Percentiles rank a stretch among this genome's conserved stretches.
Evolutionary conservation across 2,113 vertebrate species (phyloP).

Genomic region (Platichthys flesus): DNA sequence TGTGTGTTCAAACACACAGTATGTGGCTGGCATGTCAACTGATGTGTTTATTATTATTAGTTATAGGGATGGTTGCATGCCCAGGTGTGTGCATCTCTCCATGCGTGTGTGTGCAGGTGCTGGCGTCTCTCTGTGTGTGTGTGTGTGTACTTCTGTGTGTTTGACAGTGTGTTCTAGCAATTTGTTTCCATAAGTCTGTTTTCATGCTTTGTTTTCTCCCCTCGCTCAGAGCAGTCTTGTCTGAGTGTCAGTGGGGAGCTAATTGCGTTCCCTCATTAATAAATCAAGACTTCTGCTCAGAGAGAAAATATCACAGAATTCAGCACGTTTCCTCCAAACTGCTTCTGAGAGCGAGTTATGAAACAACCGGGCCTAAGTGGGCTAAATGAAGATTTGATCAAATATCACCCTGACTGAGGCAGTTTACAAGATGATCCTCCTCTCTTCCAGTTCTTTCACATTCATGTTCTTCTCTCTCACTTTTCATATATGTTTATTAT

Average conservation of each 20-base stretch:
- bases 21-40: conserved; percentile 26
- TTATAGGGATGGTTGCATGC: neutral
- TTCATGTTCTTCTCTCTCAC: neutral
- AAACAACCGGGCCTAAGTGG: conserved; percentile 1
- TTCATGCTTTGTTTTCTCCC: conserved; percentile 64
- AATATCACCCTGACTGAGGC: neutral
- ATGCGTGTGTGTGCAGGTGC: too few relatives aligned
- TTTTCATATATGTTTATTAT: too few relatives aligned
- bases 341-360: conserved; percentile 21
- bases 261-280: conserved; percentile 73
- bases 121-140: too few relatives aligned
- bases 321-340: conserved; percentile 47
- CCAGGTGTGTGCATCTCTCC: neutral
- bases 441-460: neutral
- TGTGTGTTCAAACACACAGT: conserved; percentile 18
- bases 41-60: conserved; percentile 3
- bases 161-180: neutral
- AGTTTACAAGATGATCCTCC: too few relatives aligned
- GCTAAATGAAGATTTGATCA: neutral
- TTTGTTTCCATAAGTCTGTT: conserved; percentile 39
- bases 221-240: conserved; percentile 54
- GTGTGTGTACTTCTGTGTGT: neutral
- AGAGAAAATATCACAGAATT: conserved; percentile 62
- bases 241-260: conserved; percentile 50
- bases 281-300: conserved; percentile 61